Evolutionary conservation across 2,888 invertebrate genomes (phyloP), one percentile per base, ranked within the genome.

Genomic region (Chymomyza caudatula): DNA sequence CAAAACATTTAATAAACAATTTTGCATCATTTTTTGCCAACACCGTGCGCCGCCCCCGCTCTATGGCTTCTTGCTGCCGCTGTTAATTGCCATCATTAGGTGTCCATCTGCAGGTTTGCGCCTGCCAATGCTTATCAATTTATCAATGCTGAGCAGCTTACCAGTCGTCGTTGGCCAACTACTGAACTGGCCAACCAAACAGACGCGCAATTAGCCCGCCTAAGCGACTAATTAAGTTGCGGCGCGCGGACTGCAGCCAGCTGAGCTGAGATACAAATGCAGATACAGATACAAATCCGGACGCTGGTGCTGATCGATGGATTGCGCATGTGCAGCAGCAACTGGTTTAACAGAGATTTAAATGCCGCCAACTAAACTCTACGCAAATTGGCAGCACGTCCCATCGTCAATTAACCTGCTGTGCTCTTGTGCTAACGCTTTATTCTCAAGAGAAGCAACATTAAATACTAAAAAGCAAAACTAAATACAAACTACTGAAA

Each of bases 191-290:
- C 68, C 65, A 64, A 63, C 25, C 25, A 25, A 6, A 6, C 25
- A 25, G 67, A 69, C 60, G 67, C 49, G 85, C 78, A 80, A 79
- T 83, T 79, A 84, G 83, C 73, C 70, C 54, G 73, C 61, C 80
- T 73, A 82, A 85, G 83, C 80, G 82, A 80, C 79, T 85, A 82
- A 83, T 83, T 85, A 82, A 79, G 79, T 78, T 79, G 74, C 79
- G 73, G 71, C 76, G 67, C 5, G 25, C 25, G 25, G 49, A 20
- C 49, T 20, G 17, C 17, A 20, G 6, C 3, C 17, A 17, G 49
- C 49, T 3, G 49, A 8, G 8, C 22, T 4, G 20, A n/a, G n/a
- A n/a, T 13, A 25, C 52, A 23, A 37, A n/a, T 51, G 59, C 37
- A 42, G 44, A 57, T 67, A 66, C 64, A 66, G 69, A 65, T 77